Evolutionary conservation across 2,113 vertebrate species (phyloP), one percentile per base, ranked within the genome.

Genomic region (Ariopsis seemanni): DNA sequence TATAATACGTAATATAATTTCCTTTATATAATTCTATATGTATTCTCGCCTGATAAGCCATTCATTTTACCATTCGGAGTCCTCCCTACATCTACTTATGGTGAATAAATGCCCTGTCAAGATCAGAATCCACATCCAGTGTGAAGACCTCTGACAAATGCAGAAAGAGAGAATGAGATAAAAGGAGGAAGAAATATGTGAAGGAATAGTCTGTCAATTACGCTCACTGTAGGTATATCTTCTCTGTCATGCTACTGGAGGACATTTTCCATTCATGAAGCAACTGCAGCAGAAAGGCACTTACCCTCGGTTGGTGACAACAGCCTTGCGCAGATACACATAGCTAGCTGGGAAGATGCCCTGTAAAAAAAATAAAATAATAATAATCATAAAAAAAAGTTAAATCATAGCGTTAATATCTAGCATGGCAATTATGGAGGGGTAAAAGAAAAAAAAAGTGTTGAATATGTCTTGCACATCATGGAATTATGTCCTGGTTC

Each of bases 311-410:
- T 94, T 96, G 87, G 93, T 85, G 85, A 95, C 92, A 9, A 93
- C 85, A 14, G 94, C 93, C 89, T 95, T 95, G 93, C 94, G 95
- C 91, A 96, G 22, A 89, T 95, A 93, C 18, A 95, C 7, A 83
- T 93, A 95, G 88, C 87, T 91, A 48, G 88, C 92, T 0, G 95
- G 95, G 82, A 95, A 96, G 88, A 96, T 91, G 83, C 95, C 95
- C 95, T 96, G 86, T 18, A 63, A 69, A 83, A 52, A 78, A 65
- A 88, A 89, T 78, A 90, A 9, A n/a, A n/a, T n/a, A n/a, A n/a
- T n/a, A n/a, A n/a, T n/a, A n/a, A n/a, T n/a, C n/a, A n/a, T n/a
- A n/a, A n/a, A n/a, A n/a, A n/a, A n/a, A n/a, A 1, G 22, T 65
- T 83, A 83, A 79, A 30, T 53, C 4, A 7, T 50, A 63, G 22